Evolutionary conservation across 2,888 invertebrate genomes (phyloP), one percentile per base, ranked within the genome.

Genomic region (Athalia cordata): DNA sequence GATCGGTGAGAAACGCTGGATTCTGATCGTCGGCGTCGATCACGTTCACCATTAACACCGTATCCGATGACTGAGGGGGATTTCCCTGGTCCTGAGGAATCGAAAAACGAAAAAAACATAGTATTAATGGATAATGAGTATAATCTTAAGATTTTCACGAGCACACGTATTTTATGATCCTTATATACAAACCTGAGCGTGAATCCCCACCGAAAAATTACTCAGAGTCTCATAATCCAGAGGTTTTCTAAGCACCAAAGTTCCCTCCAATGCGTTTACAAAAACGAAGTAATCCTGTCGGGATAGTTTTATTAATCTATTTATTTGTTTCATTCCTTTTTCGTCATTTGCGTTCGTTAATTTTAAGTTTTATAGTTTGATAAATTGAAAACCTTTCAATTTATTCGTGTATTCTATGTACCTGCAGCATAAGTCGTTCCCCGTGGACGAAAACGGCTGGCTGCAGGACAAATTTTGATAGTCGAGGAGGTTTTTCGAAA

Each of bases 21-120:
- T 97, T 97, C 91, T 97, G 97, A 90, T 97, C 97, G 86, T 97
- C 97, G 0, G 97, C 97, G 89, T 97, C 97, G 43, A 96, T 93
- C 64, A 97, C 95, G 81, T 95, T 94, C 0, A 98, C 95, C 3
- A 93, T 92, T 4, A 98, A 92, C 49, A 92, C 91, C 0, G 97
- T 95, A 85, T 96, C 95, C 59, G 95, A 94, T 86, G 93, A 93
- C 83, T 93, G 93, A 0, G 97, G 95, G 2, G 97, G 97, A 64
- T 93, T 93, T 45, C 97, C 97, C 88, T 95, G 95, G 91, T 97
- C 97, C 91, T 94, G 92, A 79, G 82, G 45, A 4, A 47, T 9
- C 9, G 15, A 6, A 8, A 29, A 62, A 49, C 7, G 13, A 13
- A n/a, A 43, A 45, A 29, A 29, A 29, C 0, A 29, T 29, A 29